Conservation (phyloP, 2,113 vertebrate species). For the Xiphias gladius region DNA sequence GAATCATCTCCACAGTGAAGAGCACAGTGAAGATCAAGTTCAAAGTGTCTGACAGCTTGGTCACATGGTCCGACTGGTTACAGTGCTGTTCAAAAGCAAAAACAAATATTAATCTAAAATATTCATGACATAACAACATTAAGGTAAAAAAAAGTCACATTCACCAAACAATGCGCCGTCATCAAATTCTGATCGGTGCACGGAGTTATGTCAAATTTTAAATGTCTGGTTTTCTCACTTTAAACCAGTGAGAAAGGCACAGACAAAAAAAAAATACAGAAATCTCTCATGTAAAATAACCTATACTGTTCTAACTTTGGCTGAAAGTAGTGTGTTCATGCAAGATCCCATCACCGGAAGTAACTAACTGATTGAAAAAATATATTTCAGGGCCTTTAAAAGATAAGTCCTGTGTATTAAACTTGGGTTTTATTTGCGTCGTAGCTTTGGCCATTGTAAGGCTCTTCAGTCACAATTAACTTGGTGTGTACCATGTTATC, state of each 20-base stretch:
- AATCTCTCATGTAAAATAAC: no score
- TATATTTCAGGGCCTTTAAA: background rate
- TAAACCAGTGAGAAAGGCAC: background rate
- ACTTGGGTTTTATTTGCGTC: background rate
- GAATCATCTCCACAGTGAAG: slow-evolving; percentile 96
- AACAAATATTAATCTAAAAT: background rate
- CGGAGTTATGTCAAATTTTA: background rate
- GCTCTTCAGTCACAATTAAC: background rate
- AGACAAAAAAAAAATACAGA: background rate
- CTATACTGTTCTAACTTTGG: no score
- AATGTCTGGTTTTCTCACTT: background rate
- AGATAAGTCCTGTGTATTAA: background rate
- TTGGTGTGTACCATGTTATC: background rate
- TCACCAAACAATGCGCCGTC: no score
- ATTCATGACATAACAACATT: no score
- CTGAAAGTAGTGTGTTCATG: background rate
- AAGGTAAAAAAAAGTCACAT: no score
- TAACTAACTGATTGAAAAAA: background rate
- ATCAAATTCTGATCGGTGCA: background rate
- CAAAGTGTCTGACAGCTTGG: slow-evolving; percentile 92
- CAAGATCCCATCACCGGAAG: background rate
- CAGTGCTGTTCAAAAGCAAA: slow-evolving; percentile 87
- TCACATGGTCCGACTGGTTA: slow-evolving; percentile 93
- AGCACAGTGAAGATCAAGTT: slow-evolving; percentile 96
- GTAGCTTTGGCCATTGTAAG: background rate